Conservation (phyloP, 2,888 invertebrate genomes). For the Zootermopsis nevadensis region DNA sequence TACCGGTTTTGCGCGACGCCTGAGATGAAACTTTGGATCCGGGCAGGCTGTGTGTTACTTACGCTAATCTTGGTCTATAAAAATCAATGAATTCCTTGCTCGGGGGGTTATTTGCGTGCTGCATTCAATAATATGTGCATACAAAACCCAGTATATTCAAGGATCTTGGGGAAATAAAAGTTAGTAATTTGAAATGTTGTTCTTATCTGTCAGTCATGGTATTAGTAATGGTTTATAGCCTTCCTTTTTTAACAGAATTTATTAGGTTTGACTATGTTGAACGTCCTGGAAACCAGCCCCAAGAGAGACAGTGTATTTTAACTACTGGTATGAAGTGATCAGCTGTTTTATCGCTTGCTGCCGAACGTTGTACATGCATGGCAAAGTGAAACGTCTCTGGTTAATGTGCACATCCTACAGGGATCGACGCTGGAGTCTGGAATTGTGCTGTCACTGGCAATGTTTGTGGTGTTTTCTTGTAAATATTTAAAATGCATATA, state of each 20-base stretch:
- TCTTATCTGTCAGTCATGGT: conserved; percentile 13
- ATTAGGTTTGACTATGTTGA: background rate
- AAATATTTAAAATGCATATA: no score
- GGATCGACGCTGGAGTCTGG: no score
- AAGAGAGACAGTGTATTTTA: no score
- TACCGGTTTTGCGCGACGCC: background rate
- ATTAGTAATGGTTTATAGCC: background rate
- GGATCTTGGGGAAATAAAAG: background rate
- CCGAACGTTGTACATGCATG: no score
- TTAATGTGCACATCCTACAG: no score
- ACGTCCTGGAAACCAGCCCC: no score
- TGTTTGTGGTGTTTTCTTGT: no score
- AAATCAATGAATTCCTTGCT: background rate
- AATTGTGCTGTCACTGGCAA: no score
- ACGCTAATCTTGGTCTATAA: background rate
- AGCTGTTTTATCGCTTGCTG: no score
- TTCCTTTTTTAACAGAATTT: background rate
- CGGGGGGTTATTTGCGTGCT: background rate
- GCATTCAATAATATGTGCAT: background rate
- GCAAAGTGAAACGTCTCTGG: no score
- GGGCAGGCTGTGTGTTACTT: background rate
- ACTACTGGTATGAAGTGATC: no score
- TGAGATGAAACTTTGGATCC: background rate
- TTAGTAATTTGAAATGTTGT: background rate
- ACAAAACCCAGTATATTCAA: background rate